Evolutionary conservation across 2,797 vertebrate species (phyloP).

Genomic region (Scyliorhinus canicula): DNA sequence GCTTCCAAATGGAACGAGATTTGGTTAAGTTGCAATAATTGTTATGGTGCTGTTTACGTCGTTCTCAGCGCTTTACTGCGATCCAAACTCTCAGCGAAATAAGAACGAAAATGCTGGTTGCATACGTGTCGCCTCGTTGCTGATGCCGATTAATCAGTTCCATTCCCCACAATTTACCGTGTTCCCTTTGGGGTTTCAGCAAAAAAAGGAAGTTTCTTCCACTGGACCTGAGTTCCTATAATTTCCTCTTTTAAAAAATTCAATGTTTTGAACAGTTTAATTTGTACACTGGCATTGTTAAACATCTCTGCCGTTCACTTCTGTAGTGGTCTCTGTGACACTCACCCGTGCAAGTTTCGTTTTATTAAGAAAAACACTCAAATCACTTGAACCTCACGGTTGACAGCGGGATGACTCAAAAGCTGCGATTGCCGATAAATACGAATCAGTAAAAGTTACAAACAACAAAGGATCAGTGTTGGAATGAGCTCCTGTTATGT

Average conservation of each 20-base stretch:
- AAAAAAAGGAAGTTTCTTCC: background rate
- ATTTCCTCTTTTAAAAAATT: background rate
- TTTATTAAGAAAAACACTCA: background rate
- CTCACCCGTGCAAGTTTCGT: background rate
- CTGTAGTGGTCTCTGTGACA: background rate
- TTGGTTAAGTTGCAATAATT: background rate
- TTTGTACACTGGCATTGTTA: background rate
- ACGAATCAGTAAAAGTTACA: slow-evolving; percentile 65
- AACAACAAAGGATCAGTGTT: slow-evolving; percentile 66
- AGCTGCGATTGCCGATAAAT: slow-evolving; percentile 55
- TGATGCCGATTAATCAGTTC: background rate
- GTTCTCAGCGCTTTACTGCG: background rate
- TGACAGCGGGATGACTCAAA: slow-evolving; percentile 17
- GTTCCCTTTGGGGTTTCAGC: background rate
- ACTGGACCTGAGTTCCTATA: background rate
- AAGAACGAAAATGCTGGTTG: background rate
- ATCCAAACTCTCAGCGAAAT: background rate
- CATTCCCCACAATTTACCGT: background rate
- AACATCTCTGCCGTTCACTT: background rate
- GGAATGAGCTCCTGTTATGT: slow-evolving; percentile 69
- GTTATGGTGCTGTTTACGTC: background rate
- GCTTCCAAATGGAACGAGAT: slow-evolving; percentile 16
- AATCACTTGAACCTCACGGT: slow-evolving; percentile 6
- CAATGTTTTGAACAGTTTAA: background rate
- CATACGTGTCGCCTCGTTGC: background rate